Conservation (phyloP, 2,888 invertebrate genomes). For the Diaprepes abbreviatus region DNA sequence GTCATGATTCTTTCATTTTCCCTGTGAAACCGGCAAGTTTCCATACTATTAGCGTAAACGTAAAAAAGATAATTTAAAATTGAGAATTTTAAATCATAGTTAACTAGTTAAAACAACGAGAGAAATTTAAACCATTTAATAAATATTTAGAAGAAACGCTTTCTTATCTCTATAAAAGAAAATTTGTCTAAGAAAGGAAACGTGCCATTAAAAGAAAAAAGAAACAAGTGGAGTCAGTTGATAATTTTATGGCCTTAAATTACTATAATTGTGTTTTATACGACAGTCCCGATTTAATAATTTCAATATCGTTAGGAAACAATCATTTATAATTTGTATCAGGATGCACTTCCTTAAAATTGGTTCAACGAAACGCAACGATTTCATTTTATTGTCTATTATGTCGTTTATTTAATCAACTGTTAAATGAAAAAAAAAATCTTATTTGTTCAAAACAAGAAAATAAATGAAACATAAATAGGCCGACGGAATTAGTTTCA, state of each 20-base stretch:
- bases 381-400: slow-evolving; percentile 21
- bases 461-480: too few species aligned
- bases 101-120: too few species aligned
- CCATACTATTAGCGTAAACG: too few species aligned
- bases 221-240: not conserved
- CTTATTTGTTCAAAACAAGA: too few species aligned
- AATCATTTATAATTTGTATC: slow-evolving; percentile 28
- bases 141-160: too few species aligned
- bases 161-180: not conserved
- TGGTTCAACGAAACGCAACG: slow-evolving; percentile 26
- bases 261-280: slow-evolving; percentile 9
- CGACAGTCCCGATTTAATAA: slow-evolving; percentile 3
- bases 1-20: too few species aligned
- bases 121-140: too few species aligned
- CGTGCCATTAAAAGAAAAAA: not conserved
- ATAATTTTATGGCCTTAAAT: slow-evolving; percentile 5
- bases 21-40: too few species aligned
- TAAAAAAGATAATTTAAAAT: too few species aligned
- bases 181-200: not conserved
- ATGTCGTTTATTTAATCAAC: slow-evolving; percentile 12
- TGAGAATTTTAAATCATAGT: too few species aligned
- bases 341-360: slow-evolving; percentile 38
- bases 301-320: slow-evolving; percentile 27
- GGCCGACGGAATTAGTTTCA: too few species aligned
- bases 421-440: too few species aligned